These are phyloP conservation scores for Montifringilla adamsi DNA, from an alignment of 2,113 vertebrate genomes.

Conservation along the genomic window DNA sequence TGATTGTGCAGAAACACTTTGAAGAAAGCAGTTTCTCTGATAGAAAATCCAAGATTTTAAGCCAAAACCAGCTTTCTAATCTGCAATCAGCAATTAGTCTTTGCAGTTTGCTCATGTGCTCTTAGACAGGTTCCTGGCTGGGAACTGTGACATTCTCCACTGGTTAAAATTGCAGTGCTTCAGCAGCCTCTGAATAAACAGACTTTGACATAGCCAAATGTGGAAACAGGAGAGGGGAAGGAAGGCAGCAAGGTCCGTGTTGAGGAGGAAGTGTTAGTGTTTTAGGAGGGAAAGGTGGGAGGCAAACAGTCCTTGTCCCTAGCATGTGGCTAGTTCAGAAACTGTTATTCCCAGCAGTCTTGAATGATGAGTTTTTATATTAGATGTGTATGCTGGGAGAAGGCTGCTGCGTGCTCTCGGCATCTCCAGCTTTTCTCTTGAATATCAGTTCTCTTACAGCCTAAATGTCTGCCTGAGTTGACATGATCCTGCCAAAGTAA, in stretches of 20 bases:
- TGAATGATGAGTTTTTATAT: background rate
- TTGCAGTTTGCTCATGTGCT: background rate
- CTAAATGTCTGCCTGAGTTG: background rate
- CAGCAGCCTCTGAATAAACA: background rate
- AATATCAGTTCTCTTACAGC: background rate
- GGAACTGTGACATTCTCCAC: background rate
- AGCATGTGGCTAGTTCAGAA: background rate
- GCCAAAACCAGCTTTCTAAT: background rate
- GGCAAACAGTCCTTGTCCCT: background rate
- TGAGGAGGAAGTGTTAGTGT: background rate
- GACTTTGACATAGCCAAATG: background rate
- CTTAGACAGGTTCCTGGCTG: background rate
- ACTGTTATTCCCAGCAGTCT: background rate
- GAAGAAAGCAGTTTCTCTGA: background rate
- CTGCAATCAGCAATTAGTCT: background rate
- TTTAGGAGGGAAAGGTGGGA: background rate
- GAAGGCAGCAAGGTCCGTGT: background rate
- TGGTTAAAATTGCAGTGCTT: conserved; percentile 11
- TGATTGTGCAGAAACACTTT: background rate
- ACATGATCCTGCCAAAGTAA: background rate
- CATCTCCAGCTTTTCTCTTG: background rate
- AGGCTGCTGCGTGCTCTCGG: background rate
- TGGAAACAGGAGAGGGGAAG: background rate
- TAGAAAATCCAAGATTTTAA: background rate
- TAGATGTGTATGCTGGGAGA: background rate